Evolutionary conservation across 1,140 invertebrate genomes (phyloP).

Genomic region (Matsumurasca onukii): DNA sequence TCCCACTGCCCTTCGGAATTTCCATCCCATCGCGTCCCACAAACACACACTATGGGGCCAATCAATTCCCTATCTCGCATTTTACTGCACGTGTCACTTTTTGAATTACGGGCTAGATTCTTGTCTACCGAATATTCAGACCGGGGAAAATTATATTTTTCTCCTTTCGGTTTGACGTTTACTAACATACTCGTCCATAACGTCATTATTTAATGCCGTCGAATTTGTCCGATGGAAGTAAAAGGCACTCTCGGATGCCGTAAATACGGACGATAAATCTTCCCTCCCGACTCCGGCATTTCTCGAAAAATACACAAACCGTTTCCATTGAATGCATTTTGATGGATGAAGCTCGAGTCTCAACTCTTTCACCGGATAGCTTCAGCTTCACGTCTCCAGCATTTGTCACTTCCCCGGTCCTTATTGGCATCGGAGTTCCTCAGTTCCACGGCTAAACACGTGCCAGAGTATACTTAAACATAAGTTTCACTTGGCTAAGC

Average conservation of each 20-base stretch:
- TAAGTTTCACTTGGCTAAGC: too few species aligned
- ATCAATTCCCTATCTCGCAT: conserved; percentile 24
- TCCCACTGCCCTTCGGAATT: conserved; percentile 8
- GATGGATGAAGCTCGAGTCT: conserved; percentile 15
- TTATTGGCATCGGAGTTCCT: too few species aligned
- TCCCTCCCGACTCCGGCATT: not conserved
- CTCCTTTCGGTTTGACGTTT: conserved; percentile 25
- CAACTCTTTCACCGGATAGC: conserved; percentile 22
- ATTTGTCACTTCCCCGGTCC: conserved; percentile 11
- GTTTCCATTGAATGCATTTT: conserved; percentile 22
- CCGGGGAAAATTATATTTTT: conserved; percentile 22
- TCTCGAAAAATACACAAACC: conserved; percentile 12
- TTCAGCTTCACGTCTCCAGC: conserved; percentile 9
- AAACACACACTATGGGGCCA: conserved; percentile 16
- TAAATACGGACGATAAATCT: conserved; percentile 10
- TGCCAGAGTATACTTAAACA: too few species aligned
- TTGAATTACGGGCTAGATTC: conserved; percentile 25
- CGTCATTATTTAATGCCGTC: conserved; percentile 24
- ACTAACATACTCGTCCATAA: conserved; percentile 15
- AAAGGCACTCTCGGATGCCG: not conserved
- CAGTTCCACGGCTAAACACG: too few species aligned
- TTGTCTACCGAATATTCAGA: conserved; percentile 24
- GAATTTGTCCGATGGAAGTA: conserved; percentile 14
- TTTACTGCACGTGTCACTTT: conserved; percentile 27
- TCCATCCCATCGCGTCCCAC: conserved; percentile 3